Evolutionary conservation across 2,888 invertebrate species (phyloP).

Genomic region (Celastrina argiolus): DNA sequence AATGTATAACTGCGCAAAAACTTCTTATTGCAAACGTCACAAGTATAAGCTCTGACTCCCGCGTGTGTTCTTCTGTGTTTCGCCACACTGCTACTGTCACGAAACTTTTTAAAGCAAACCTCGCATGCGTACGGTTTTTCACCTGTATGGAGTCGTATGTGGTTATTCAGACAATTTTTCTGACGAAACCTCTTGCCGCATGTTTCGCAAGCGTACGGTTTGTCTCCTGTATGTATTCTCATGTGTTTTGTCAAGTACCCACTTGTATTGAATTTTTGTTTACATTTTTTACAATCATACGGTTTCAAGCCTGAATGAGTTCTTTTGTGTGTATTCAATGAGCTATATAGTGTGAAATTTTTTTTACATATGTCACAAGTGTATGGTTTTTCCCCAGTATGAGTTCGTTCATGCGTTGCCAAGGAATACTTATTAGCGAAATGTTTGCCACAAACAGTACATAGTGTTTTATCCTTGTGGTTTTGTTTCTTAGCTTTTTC

Average conservation of each 20-base stretch:
- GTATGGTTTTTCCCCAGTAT: neutral
- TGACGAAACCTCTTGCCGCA: neutral
- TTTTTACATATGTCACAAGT: neutral
- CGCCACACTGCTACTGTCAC: neutral
- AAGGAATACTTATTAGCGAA: neutral
- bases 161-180: neutral
- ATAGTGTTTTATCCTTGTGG: neutral
- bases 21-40: constrained; percentile 3
- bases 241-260: constrained; percentile 8
- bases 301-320: neutral
- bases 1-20: neutral
- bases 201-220: neutral
- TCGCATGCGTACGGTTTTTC: neutral
- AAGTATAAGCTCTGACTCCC: neutral
- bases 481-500: neutral
- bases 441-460: neutral
- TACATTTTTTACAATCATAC: neutral
- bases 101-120: neutral
- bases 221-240: neutral
- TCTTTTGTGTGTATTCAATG: neutral
- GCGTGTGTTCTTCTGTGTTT: neutral
- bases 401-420: neutral
- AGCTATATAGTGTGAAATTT: neutral
- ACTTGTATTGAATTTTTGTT: neutral
- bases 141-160: neutral